Percentiles rank a stretch among this genome's conserved stretches.
Evolutionary conservation across 2,888 invertebrate species (phyloP).

Genomic region (Hymenopus coronatus): DNA sequence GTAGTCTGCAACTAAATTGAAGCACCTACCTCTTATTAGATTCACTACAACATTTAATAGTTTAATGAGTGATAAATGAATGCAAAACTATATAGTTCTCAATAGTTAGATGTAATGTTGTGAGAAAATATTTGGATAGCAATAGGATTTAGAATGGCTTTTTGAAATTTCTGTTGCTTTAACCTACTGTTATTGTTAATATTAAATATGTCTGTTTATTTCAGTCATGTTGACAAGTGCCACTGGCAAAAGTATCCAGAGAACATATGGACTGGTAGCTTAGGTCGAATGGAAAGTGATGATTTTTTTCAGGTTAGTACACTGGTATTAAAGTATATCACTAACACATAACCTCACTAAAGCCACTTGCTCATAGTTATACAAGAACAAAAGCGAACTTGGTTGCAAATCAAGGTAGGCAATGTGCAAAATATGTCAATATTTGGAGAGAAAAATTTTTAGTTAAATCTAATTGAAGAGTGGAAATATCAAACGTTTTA

Average conservation of each 20-base stretch:
- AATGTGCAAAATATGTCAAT: no score
- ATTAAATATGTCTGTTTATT: background rate
- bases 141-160: background rate
- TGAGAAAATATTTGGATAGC: background rate
- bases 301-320: background rate
- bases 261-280: background rate
- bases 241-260: background rate
- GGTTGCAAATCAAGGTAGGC: no score
- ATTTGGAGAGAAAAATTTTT: no score
- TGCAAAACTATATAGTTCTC: background rate
- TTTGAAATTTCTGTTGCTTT: background rate
- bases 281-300: background rate
- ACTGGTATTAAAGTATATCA: background rate
- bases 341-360: no score
- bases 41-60: no score
- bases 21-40: no score
- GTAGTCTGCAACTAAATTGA: no score
- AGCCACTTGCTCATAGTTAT: no score
- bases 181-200: background rate
- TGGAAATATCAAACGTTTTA: no score
- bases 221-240: background rate
- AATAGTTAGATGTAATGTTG: background rate
- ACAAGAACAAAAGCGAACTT: no score
- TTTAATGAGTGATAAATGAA: no score
- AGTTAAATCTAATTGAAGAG: no score